Conservation (phyloP, 1,140 invertebrate species). For the Agrilus planipennis region DNA sequence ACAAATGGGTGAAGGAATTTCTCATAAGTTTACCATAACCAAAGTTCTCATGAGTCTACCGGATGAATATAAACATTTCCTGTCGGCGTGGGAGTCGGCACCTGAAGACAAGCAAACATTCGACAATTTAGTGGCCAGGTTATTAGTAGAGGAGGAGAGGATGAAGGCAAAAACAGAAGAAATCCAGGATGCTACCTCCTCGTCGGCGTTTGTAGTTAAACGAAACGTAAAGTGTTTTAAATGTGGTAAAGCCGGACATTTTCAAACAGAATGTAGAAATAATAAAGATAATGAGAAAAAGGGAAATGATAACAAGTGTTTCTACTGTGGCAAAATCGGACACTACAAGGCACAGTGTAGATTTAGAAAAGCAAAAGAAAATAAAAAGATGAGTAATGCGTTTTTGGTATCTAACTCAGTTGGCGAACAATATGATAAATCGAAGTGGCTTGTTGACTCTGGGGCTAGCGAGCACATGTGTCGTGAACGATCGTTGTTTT, state of each 20-base stretch:
- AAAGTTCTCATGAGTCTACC: constrained; percentile 28
- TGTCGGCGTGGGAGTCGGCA: constrained; percentile 23
- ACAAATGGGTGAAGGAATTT: constrained; percentile 17
- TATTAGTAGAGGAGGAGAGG: constrained; percentile 27
- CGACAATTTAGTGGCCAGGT: constrained; percentile 22
- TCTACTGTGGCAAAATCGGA: neutral
- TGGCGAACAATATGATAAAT: no score
- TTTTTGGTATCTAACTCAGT: neutral
- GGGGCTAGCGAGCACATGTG: constrained; percentile 1
- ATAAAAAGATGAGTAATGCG: neutral
- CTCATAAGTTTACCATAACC: constrained; percentile 22
- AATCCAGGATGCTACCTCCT: constrained; percentile 3
- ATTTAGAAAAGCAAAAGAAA: neutral
- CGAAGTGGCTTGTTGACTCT: neutral
- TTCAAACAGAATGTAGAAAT: neutral
- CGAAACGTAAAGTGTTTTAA: no score
- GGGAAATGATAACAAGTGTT: neutral
- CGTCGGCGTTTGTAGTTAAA: no score
- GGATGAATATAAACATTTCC: constrained; percentile 12
- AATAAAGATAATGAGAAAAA: constrained; percentile 8
- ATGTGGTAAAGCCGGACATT: constrained; percentile 9
- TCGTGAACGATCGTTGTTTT: neutral
- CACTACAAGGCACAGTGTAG: neutral
- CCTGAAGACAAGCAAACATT: constrained; percentile 22
- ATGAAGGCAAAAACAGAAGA: constrained; percentile 11